phyloP scores from a whole-genome alignment of 2,888 invertebrate species.

The Erpobdella octoculata region DNA sequence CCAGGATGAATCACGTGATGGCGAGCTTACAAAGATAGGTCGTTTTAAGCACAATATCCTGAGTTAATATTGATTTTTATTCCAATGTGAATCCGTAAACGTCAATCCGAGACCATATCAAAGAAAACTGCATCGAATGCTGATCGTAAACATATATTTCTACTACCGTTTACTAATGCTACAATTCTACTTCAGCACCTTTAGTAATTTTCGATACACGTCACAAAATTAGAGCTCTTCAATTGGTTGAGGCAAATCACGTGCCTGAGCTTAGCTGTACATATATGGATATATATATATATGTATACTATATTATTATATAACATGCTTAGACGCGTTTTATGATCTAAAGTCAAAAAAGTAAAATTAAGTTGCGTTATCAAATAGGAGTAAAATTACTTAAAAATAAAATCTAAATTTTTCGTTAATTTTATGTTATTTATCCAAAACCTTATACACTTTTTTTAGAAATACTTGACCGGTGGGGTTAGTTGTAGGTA shows the following conservation, averaged over 20 bases:
- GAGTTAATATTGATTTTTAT: not conserved
- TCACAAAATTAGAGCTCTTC: slow-evolving; percentile 6
- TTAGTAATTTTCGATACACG: slow-evolving; percentile 22
- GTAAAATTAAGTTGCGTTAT: not conserved
- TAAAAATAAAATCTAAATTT: too few species aligned
- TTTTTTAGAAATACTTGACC: too few species aligned
- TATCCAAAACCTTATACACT: too few species aligned
- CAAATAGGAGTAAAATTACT: too few species aligned
- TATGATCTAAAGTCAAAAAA: slow-evolving; percentile 1
- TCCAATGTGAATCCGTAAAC: slow-evolving; percentile 8
- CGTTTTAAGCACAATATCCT: not conserved
- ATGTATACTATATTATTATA: too few species aligned
- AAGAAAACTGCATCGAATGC: not conserved
- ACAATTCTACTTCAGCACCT: not conserved
- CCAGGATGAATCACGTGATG: slow-evolving; percentile 46
- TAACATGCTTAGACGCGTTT: slow-evolving; percentile 7
- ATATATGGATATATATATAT: slow-evolving; percentile 3
- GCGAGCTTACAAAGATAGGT: not conserved
- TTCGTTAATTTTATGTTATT: too few species aligned
- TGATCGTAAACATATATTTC: not conserved
- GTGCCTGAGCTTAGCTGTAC: slow-evolving; percentile 11
- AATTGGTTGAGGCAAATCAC: slow-evolving; percentile 9
- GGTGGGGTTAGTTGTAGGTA: too few species aligned
- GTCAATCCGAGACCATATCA: not conserved
- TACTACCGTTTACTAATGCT: not conserved